These are phyloP conservation scores for Sabatieria punctata DNA, from an alignment of 2,888 invertebrate species.

Conservation along the genomic window DNA sequence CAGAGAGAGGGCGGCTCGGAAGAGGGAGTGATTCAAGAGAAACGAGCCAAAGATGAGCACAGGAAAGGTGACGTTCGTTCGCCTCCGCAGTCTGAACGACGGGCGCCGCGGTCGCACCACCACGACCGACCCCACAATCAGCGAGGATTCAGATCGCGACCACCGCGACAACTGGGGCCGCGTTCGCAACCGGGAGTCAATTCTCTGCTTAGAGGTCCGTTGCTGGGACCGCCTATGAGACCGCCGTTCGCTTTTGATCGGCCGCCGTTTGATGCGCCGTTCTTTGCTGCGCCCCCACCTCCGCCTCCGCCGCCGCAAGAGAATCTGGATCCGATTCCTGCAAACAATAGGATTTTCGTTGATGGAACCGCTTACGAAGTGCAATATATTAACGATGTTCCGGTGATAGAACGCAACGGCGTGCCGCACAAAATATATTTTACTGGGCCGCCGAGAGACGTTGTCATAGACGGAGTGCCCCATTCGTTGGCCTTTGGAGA, in stretches of 20 bases:
- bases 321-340: conserved; percentile 19
- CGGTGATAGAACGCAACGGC: conserved; percentile 25
- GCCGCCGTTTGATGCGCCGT: neutral
- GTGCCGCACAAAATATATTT: conserved; percentile 28
- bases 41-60: neutral
- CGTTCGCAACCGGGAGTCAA: neutral
- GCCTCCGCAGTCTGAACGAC: neutral
- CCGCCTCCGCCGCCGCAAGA: neutral
- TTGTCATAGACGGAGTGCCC: conserved; percentile 19
- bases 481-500: conserved; percentile 23
- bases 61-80: conserved; percentile 2
- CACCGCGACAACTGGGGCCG: neutral
- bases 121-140: neutral
- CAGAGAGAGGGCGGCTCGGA: neutral
- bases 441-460: conserved; percentile 23
- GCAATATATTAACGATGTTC: conserved; percentile 4
- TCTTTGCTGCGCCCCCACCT: neutral
- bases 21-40: neutral
- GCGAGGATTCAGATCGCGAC: neutral
- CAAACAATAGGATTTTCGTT: conserved; percentile 30
- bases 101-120: neutral
- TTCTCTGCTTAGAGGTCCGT: neutral
- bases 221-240: neutral
- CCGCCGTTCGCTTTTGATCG: neutral
- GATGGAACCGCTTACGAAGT: conserved; percentile 31